These are phyloP conservation scores for pig (Sus scrofa) DNA, from an alignment of 2,113 vertebrate genomes.

Conservation along the genomic window T2T-Sscrofa CM000819.6:101587501-101588000, in stretches of 20 bases:
- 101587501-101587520: neutral
- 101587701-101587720: neutral
- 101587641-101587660: neutral
- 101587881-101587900: constrained; percentile 67
- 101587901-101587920: constrained; percentile 64
- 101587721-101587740: neutral
- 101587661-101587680: neutral
- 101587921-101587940: constrained; percentile 68
- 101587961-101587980: constrained; percentile 63
- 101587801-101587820: neutral
- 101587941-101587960: constrained; percentile 49
- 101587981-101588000: neutral
- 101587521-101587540: neutral
- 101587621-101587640: neutral
- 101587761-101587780: neutral
- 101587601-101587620: neutral
- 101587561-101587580: neutral
- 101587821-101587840: constrained; percentile 52
- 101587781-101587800: neutral
- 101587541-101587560: neutral
- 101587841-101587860: constrained; percentile 42
- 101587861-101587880: constrained; percentile 65
- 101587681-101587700: neutral
- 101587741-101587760: constrained; percentile 18
- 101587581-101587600: neutral